Conservation (phyloP, 1,140 invertebrate genomes). For the Schlechtendalia chinensis region DNA sequence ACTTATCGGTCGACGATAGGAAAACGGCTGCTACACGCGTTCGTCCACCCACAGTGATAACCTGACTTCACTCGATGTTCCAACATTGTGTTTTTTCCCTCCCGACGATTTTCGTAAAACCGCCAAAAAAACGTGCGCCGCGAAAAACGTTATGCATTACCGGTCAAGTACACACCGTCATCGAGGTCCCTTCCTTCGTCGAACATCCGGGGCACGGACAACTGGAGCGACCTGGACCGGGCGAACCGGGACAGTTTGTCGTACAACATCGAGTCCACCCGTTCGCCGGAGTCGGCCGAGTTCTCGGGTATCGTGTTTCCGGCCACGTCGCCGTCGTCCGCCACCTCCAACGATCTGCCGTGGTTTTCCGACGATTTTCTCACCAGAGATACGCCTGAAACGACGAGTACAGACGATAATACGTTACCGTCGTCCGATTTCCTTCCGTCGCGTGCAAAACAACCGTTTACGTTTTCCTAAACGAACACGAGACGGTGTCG, state of each 20-base stretch:
- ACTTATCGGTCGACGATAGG: too few relatives aligned
- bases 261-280: slow-evolving; percentile 62
- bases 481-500: too few relatives aligned
- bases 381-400: slow-evolving; percentile 52
- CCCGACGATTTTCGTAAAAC: not conserved
- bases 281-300: slow-evolving; percentile 54
- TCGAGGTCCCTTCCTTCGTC: slow-evolving; percentile 44
- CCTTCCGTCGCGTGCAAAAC: too few relatives aligned
- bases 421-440: too few relatives aligned
- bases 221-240: slow-evolving; percentile 63
- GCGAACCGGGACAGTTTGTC: slow-evolving; percentile 62
- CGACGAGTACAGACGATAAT: not conserved
- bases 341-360: slow-evolving; percentile 52
- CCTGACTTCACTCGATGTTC: too few relatives aligned
- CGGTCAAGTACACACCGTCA: slow-evolving; percentile 43
- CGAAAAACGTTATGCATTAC: too few relatives aligned
- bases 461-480: too few relatives aligned
- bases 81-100: too few relatives aligned
- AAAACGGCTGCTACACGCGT: too few relatives aligned
- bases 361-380: slow-evolving; percentile 51
- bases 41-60: too few relatives aligned
- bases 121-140: not conserved
- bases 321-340: slow-evolving; percentile 47
- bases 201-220: slow-evolving; percentile 60
- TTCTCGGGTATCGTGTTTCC: slow-evolving; percentile 53